phyloP scores from a whole-genome alignment of 1,140 invertebrate species.

The Drosophila bipectinata region DNA sequence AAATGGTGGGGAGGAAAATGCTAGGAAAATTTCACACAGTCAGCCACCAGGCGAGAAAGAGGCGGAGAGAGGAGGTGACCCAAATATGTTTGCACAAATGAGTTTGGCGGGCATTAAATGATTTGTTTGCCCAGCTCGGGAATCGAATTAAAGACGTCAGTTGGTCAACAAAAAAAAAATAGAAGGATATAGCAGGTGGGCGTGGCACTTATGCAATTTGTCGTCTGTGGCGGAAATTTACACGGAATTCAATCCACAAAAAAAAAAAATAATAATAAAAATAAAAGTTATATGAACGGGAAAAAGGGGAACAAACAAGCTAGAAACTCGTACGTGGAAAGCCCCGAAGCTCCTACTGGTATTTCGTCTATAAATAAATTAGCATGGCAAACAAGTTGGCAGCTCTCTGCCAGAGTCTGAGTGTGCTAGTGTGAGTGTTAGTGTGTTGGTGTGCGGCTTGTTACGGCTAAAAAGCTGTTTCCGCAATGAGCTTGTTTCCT shows the following conservation, averaged over 20 bases:
- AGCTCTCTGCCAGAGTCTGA: slow-evolving; percentile 27
- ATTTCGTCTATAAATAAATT: slow-evolving; percentile 79
- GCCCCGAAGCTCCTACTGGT: slow-evolving; percentile 2
- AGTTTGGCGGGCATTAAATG: slow-evolving; percentile 73
- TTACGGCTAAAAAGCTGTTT: slow-evolving; percentile 80
- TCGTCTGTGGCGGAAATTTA: slow-evolving; percentile 79
- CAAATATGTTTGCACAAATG: slow-evolving; percentile 71
- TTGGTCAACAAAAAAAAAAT: neutral
- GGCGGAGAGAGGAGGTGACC: slow-evolving; percentile 37
- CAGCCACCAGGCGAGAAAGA: neutral
- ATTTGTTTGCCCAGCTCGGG: slow-evolving; percentile 68
- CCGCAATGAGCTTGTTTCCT: slow-evolving; percentile 81
- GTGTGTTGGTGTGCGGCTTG: slow-evolving; percentile 55
- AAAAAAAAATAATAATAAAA: slow-evolving; percentile 9
- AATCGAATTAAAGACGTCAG: slow-evolving; percentile 65
- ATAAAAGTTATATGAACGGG: neutral
- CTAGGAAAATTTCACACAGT: neutral
- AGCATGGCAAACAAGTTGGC: slow-evolving; percentile 76
- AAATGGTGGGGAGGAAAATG: neutral
- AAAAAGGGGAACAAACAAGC: neutral
- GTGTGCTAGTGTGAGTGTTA: slow-evolving; percentile 1
- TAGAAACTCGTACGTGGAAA: too few relatives aligned
- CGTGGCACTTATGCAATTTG: slow-evolving; percentile 72
- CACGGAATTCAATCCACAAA: slow-evolving; percentile 48
- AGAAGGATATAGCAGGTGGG: slow-evolving; percentile 33